Evolutionary conservation across 2,113 vertebrate species (phyloP).

Genomic region (Circaetus cinerascens): DNA sequence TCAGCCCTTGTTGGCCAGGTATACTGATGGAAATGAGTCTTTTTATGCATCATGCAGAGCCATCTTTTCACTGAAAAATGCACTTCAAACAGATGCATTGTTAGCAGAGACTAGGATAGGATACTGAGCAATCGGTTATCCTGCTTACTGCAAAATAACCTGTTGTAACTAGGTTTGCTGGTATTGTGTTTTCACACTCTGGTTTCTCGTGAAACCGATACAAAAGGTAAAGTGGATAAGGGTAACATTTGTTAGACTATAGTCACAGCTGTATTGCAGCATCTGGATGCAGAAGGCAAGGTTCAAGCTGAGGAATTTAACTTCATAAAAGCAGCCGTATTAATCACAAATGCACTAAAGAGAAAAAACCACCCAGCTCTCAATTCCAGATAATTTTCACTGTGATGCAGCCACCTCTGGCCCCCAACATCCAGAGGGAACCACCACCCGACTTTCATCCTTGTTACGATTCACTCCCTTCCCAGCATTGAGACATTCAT

Average conservation of each 20-base stretch:
- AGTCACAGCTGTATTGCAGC: neutral
- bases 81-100: neutral
- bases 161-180: neutral
- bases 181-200: neutral
- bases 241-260: neutral
- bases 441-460: neutral
- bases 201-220: neutral
- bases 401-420: neutral
- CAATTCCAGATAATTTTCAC: neutral
- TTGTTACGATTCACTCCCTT: neutral
- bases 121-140: neutral
- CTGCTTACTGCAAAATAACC: neutral
- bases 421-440: neutral
- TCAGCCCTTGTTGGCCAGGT: neutral
- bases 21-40: neutral
- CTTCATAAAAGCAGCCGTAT: neutral
- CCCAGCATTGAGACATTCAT: neutral
- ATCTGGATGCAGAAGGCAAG: neutral
- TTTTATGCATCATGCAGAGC: neutral
- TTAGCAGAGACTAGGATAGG: neutral
- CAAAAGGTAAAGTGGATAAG: neutral
- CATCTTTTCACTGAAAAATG: neutral
- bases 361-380: neutral
- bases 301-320: neutral
- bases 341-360: neutral